Percentiles rank a stretch among this genome's conserved stretches.
Evolutionary conservation across 2,888 invertebrate genomes (phyloP).

Genomic region (Tetragnatha montana): DNA sequence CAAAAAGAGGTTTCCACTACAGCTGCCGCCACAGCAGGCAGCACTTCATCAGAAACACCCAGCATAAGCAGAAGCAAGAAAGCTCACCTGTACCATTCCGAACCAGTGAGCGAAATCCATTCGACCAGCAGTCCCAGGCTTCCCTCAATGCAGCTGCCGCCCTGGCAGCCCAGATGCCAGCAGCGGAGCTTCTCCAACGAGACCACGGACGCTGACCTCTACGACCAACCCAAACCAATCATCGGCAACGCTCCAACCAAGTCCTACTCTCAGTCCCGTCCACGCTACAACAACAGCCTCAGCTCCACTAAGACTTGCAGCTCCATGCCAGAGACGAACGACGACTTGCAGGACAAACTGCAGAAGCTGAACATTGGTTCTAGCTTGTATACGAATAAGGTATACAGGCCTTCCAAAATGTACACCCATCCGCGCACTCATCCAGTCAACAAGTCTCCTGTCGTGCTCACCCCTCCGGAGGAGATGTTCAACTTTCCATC

Average conservation of each 20-base stretch:
- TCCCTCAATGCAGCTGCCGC: slow-evolving; percentile 67
- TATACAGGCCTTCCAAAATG: slow-evolving; percentile 69
- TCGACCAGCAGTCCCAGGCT: slow-evolving; percentile 66
- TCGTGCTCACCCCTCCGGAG: slow-evolving; percentile 61
- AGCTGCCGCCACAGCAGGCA: slow-evolving; percentile 61
- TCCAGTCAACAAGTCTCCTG: slow-evolving; percentile 54
- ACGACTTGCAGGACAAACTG: slow-evolving; percentile 64
- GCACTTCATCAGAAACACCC: slow-evolving; percentile 17
- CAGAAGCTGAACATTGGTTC: slow-evolving; percentile 57
- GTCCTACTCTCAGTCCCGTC: slow-evolving; percentile 72
- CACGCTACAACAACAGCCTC: slow-evolving; percentile 50
- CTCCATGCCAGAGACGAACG: slow-evolving; percentile 56
- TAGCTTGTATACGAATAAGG: slow-evolving; percentile 65
- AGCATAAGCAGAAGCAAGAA: slow-evolving; percentile 37
- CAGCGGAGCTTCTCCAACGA: slow-evolving; percentile 40
- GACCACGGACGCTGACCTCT: slow-evolving; percentile 33
- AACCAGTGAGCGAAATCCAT: slow-evolving; percentile 51
- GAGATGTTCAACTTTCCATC: slow-evolving; percentile 65
- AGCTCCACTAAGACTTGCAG: slow-evolving; percentile 30
- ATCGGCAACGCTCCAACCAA: slow-evolving; percentile 72
- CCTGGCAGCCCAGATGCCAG: slow-evolving; percentile 60
- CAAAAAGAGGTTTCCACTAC: slow-evolving; percentile 80
- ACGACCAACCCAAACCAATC: slow-evolving; percentile 71
- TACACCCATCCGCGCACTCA: slow-evolving; percentile 66
- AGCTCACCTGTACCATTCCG: slow-evolving; percentile 51